Conservation (phyloP, 2,888 invertebrate species). For the Andrena haemorrhoa region DNA sequence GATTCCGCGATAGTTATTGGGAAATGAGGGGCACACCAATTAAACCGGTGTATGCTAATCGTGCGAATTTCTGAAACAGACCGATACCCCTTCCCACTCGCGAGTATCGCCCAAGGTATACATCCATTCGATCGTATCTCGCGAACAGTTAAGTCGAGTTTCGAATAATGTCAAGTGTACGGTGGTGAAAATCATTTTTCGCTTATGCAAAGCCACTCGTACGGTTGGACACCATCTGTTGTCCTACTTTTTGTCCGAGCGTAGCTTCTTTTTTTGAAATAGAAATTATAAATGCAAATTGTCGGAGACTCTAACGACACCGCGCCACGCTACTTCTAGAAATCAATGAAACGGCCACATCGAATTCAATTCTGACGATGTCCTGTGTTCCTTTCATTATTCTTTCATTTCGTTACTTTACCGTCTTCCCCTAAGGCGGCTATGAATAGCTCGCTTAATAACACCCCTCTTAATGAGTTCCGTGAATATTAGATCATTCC, state of each 20-base stretch:
- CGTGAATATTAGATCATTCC: too few species aligned
- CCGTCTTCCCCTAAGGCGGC: neutral
- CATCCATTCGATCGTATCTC: conserved; percentile 15
- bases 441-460: neutral
- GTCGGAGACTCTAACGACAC: neutral
- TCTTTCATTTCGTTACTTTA: neutral
- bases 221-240: too few species aligned
- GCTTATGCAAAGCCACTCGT: neutral
- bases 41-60: conserved; percentile 62
- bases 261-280: too few species aligned
- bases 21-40: conserved; percentile 64
- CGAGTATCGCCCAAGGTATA: conserved; percentile 9
- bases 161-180: conserved; percentile 1
- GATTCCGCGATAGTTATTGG: conserved; percentile 62
- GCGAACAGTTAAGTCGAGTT: neutral
- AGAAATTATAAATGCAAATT: too few species aligned
- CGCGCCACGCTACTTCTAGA: neutral
- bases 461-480: neutral
- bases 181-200: neutral
- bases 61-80: conserved; percentile 58
- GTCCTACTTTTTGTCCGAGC: too few species aligned
- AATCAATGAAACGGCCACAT: neutral
- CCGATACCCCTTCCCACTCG: conserved; percentile 29
- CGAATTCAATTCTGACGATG: neutral
- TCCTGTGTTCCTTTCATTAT: neutral